These are phyloP conservation scores for Eumeta japonica DNA, from an alignment of 1,140 invertebrate species.

Conservation along the genomic window DNA sequence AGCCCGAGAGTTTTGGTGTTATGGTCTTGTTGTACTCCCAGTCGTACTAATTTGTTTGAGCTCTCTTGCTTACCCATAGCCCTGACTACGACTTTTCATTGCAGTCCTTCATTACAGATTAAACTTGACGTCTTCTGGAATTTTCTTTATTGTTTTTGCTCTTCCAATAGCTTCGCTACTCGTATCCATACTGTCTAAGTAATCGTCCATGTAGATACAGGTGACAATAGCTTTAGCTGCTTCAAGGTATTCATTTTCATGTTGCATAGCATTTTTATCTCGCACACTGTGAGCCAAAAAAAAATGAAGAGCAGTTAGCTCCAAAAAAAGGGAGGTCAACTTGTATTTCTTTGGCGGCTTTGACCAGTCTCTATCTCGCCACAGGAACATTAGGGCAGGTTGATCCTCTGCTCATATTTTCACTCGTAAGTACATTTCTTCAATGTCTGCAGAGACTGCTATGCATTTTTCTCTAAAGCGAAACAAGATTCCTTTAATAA, in stretches of 20 bases:
- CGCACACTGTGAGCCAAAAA: not conserved
- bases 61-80: not conserved
- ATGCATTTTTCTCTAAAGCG: no score
- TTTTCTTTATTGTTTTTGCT: not conserved
- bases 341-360: not conserved
- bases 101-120: not conserved
- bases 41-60: not conserved
- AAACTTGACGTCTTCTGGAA: not conserved
- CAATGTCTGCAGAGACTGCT: no score
- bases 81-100: not conserved
- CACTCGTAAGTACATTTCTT: no score
- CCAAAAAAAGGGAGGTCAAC: not conserved
- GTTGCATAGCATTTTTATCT: not conserved
- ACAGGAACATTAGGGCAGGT: not conserved
- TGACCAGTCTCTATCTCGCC: not conserved
- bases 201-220: not conserved
- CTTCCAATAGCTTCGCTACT: not conserved
- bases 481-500: no score
- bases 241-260: not conserved
- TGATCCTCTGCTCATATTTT: not conserved
- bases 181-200: not conserved
- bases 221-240: not conserved
- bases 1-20: not conserved
- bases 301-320: not conserved
- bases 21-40: not conserved